Evolutionary conservation across 2,888 invertebrate species (phyloP).

Genomic region (Eilema caniola): DNA sequence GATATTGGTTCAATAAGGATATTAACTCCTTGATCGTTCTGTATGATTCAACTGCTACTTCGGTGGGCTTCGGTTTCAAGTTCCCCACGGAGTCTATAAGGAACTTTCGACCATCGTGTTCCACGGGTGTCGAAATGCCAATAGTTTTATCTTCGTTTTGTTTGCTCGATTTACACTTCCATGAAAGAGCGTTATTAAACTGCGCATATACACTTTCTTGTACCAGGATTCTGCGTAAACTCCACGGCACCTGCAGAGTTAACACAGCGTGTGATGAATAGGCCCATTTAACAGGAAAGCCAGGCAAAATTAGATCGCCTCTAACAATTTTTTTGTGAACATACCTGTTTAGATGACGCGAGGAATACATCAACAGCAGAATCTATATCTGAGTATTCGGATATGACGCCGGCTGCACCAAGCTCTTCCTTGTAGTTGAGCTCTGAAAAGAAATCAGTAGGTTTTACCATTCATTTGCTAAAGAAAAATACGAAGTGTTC

Average conservation of each 20-base stretch:
- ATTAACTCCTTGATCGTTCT: conserved; percentile 69
- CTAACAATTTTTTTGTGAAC: neutral
- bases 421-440: neutral
- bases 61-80: neutral
- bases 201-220: conserved; percentile 64
- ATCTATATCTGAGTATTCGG: conserved; percentile 60
- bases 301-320: neutral
- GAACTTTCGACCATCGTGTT: conserved; percentile 43
- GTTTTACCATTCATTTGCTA: neutral
- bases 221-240: conserved; percentile 58
- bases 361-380: conserved; percentile 62
- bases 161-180: conserved; percentile 52
- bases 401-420: conserved; percentile 45
- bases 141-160: neutral
- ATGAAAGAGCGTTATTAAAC: conserved; percentile 57
- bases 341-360: conserved; percentile 48
- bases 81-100: conserved; percentile 48
- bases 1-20: conserved; percentile 47
- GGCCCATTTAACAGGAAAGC: neutral
- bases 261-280: neutral
- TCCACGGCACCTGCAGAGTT: conserved; percentile 64
- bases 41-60: conserved; percentile 61
- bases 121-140: conserved; percentile 19
- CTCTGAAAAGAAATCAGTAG: neutral
- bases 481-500: neutral